These are phyloP conservation scores for Lophius piscatorius DNA, from an alignment of 2,113 vertebrate genomes.

Conservation along the genomic window DNA sequence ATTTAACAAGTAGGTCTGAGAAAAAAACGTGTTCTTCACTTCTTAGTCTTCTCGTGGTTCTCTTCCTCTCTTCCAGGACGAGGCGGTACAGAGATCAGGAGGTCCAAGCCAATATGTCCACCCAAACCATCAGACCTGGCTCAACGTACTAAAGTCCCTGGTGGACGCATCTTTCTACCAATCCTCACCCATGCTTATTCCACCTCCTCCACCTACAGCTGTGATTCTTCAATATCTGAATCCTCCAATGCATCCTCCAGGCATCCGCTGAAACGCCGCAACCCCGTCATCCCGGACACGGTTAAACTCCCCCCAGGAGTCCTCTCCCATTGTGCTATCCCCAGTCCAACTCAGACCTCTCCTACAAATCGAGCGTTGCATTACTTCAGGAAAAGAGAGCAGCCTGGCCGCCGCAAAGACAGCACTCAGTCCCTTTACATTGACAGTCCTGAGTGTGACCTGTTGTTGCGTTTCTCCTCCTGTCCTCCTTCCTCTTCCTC, in stretches of 20 bases:
- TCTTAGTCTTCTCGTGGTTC: not conserved
- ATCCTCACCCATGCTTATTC: constrained; percentile 34
- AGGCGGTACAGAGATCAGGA: constrained; percentile 41
- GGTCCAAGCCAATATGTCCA: constrained; percentile 29
- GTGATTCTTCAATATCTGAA: constrained; percentile 66
- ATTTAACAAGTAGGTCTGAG: not conserved
- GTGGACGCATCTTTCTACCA: constrained; percentile 19
- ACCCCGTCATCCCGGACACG: constrained; percentile 85
- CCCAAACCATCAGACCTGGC: constrained; percentile 50
- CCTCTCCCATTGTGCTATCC: constrained; percentile 43
- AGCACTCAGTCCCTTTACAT: constrained; percentile 87
- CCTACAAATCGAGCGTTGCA: not conserved
- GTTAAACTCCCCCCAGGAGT: constrained; percentile 85
- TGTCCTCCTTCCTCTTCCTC: constrained; percentile 57
- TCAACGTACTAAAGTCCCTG: constrained; percentile 31
- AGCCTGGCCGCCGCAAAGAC: constrained; percentile 84
- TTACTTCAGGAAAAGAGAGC: constrained; percentile 74
- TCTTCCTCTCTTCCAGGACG: constrained; percentile 57
- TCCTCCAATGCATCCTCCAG: constrained; percentile 73
- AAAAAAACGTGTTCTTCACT: not conserved
- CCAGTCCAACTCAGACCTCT: not conserved
- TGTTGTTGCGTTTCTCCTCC: constrained; percentile 52
- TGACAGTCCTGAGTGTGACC: constrained; percentile 60
- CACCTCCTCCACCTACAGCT: constrained; percentile 73
- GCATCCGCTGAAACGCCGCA: constrained; percentile 80